Percentiles rank a stretch among this genome's conserved stretches.
Conservation (phyloP, 1,140 invertebrate genomes). For the Bombus confusus region DNA sequence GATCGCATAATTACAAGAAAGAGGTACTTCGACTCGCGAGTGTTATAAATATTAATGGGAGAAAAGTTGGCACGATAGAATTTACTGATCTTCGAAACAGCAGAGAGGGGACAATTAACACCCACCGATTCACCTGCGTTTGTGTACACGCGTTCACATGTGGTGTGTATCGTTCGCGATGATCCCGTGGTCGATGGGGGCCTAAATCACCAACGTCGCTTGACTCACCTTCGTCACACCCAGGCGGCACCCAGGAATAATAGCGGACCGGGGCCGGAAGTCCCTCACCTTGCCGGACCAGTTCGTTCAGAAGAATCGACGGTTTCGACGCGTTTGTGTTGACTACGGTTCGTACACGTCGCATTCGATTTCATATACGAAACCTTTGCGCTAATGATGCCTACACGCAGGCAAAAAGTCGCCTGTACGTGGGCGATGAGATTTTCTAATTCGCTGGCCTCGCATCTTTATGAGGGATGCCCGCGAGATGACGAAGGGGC, state of each 20-base stretch:
- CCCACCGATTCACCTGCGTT: constrained; percentile 11
- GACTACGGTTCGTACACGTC: constrained; percentile 11
- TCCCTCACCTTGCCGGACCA: constrained; percentile 60
- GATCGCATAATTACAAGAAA: too few species aligned
- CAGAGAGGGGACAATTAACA: neutral
- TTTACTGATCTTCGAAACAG: neutral
- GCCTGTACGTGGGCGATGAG: constrained; percentile 75
- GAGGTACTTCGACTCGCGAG: too few species aligned
- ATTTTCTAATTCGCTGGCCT: constrained; percentile 74
- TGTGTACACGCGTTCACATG: neutral
- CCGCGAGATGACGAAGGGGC: constrained; percentile 40
- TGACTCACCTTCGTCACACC: constrained; percentile 72
- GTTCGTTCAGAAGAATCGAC: constrained; percentile 68
- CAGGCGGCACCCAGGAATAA: constrained; percentile 74
- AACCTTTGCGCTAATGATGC: constrained; percentile 76
- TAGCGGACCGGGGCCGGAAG: constrained; percentile 75
- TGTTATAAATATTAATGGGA: constrained; percentile 5
- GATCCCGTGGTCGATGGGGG: neutral
- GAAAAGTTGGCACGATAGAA: neutral
- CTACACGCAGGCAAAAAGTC: constrained; percentile 71
- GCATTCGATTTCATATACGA: constrained; percentile 49
- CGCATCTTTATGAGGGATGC: constrained; percentile 38
- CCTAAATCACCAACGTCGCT: constrained; percentile 21
- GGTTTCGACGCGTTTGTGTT: constrained; percentile 61
- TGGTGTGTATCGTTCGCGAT: neutral